Evolutionary conservation across 2,888 invertebrate genomes (phyloP), one percentile per base, ranked within the genome.

Genomic region (Campopleginae sp.): DNA sequence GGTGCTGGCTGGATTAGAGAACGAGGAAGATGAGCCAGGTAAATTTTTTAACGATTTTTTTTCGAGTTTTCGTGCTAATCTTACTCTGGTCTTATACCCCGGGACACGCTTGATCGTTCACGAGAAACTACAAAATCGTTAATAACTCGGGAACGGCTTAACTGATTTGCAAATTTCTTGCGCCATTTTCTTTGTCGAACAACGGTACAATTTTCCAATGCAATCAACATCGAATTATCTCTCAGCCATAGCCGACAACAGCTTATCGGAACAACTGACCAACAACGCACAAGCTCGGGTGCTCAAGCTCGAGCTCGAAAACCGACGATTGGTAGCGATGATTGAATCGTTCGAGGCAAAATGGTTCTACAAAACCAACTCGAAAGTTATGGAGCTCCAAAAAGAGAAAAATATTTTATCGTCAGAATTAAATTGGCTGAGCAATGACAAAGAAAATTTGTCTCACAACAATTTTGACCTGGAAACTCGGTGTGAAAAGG

Each of bases 291-390:
- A 98, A 94, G 94, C 97, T 0, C 95, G 98, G 89, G 97, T 98
- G 33, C 94, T 98, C 66, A 97, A 98, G 93, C 94, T 99, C 85
- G 98, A 99, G 94, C 94, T 99, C 88, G 99, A 99, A 94, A 99
- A 98, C 94, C 97, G 98, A 89, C 95, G 97, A 86, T 95, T 99
- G 19, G 95, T 96, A 31, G 97, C 97, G 42, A 95, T 98, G 19
- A 96, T 98, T 71, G 98, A 98, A 89, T 97, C 96, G 84, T 94
- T 98, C 65, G 96, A 97, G 92, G 98, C 98, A 92, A 96, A 96
- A 90, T 96, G 96, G 2, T 95, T 98, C 90, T 95, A 97, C 87
- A 98, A 98, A 93, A 97, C 96, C 88, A 96, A 96, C 66, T 96
- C 96, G 87, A 97, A 97, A 93, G 95, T 98, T 86, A 94, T 98